Conservation (phyloP, 2,888 invertebrate species). For the Hydriomena furcata region DNA sequence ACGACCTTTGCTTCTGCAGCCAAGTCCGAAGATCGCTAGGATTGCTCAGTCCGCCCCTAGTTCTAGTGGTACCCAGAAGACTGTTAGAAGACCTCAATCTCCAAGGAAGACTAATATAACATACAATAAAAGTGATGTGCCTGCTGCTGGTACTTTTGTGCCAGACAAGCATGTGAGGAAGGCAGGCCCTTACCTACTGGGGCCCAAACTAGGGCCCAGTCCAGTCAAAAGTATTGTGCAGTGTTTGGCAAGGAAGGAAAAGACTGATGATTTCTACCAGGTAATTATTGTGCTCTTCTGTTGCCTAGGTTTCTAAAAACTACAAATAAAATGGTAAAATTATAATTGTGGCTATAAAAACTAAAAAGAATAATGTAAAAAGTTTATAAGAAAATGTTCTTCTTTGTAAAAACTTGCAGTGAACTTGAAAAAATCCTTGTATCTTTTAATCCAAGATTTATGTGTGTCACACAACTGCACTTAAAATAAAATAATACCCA, state of each 20-base stretch:
- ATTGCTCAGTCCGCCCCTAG: conserved; percentile 60
- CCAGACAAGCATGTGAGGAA: conserved; percentile 80
- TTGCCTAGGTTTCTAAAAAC: no score
- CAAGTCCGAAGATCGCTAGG: conserved; percentile 69
- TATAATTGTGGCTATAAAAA: no score
- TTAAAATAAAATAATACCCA: no score
- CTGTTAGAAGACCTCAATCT: conserved; percentile 57
- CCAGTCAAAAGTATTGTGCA: conserved; percentile 91
- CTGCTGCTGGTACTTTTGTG: conserved; percentile 78
- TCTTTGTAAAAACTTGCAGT: no score
- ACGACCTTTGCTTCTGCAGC: conserved; percentile 72
- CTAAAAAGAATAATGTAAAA: no score
- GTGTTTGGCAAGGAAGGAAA: conserved; percentile 88
- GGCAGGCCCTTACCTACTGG: conserved; percentile 88
- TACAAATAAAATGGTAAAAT: no score
- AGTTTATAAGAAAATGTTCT: no score
- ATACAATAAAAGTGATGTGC: conserved; percentile 68
- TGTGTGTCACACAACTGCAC: no score
- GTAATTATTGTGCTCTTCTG: conserved; percentile 55
- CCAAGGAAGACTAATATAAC: conserved; percentile 55
- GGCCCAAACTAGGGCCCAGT: conserved; percentile 87
- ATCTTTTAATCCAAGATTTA: no score
- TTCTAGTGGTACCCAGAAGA: conserved; percentile 59
- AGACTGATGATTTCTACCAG: conserved; percentile 87
- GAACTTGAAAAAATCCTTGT: no score